Base-by-base conservation (phyloP, 1,140 invertebrate genomes). In the Gryon sp. region DNA sequence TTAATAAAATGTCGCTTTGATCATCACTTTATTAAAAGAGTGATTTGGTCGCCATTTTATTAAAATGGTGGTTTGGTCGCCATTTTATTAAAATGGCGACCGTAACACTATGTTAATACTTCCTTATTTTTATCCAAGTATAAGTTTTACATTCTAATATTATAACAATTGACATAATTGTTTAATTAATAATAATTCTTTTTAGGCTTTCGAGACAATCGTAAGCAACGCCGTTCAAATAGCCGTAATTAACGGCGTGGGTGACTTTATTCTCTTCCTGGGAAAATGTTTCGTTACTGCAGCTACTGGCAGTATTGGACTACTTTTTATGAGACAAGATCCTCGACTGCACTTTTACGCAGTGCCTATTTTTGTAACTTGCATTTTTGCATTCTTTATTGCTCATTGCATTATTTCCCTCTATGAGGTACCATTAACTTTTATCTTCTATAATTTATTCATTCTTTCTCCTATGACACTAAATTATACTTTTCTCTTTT, bases 181-280 rank as follows among this genome's bases (percentile, higher is more conserved):
- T 52, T 22, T 32, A 34, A 57, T 46, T n/a, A n/a, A n/a, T n/a
- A n/a, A n/a, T n/a, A 22, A 22, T 53, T 59, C 15, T 8, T 46
- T 32, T 66, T 72, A 96, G 94, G 95, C 95, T n/a, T 97, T 96
- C 89, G 92, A 91, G 78, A 93, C 95, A 0, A 90, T 97, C 74
- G 92, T 93, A 3, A 93, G 91, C 76, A 98, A 99, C 88, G 94
- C 93, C 1, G 83, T 98, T 22, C 92, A 96, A 91, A 93, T 99
- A 57, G 94, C 95, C 7, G 95, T 96, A 0, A 96, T 99, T 38
- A 98, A 99, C 87, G 95, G 95, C 78, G 92, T 98, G 24, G 97
- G 97, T 5, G 96, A 98, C 86, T 98, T 99, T 84, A 94, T 99
- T 38, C 90, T 99, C 4, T 97, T 99, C 82, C 85, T 99, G 43